Conservation (phyloP, 2,888 invertebrate genomes). For the Limnephilus marmoratus region DNA sequence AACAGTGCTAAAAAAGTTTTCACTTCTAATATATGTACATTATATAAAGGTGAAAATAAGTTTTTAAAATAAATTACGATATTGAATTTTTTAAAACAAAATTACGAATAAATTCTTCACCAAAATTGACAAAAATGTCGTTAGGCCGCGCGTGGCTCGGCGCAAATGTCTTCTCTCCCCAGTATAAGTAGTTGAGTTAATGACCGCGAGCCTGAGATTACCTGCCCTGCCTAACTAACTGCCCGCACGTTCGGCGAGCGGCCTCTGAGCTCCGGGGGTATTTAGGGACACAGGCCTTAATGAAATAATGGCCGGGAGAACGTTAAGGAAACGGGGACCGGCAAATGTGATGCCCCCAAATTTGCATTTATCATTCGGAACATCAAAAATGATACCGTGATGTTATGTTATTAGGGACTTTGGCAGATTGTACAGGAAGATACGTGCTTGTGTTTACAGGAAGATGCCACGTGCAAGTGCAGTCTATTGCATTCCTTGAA, state of each 20-base stretch:
- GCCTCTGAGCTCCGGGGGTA: background rate
- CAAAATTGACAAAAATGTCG: background rate
- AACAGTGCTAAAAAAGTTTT: too few relatives aligned
- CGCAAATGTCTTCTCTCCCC: background rate
- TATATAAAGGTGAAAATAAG: too few relatives aligned
- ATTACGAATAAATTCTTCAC: background rate
- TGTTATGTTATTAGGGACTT: background rate
- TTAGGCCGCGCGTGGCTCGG: background rate
- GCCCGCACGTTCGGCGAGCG: background rate
- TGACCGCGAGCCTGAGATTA: conserved; percentile 5
- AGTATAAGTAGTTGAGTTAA: background rate
- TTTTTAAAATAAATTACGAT: too few relatives aligned
- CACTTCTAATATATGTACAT: too few relatives aligned
- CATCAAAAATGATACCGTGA: background rate
- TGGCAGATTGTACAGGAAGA: background rate
- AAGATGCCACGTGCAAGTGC: too few relatives aligned
- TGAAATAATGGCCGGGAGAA: background rate
- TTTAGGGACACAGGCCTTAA: conserved; percentile 14
- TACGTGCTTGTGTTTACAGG: background rate
- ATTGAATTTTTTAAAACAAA: background rate
- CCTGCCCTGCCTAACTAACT: conserved; percentile 12
- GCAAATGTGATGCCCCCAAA: background rate
- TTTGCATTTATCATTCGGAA: conserved; percentile 9
- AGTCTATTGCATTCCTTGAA: too few relatives aligned
- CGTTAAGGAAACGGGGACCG: background rate